Conservation (phyloP, 92 coral and sea anemone species). For the Pocillopora meandrina region DNA sequence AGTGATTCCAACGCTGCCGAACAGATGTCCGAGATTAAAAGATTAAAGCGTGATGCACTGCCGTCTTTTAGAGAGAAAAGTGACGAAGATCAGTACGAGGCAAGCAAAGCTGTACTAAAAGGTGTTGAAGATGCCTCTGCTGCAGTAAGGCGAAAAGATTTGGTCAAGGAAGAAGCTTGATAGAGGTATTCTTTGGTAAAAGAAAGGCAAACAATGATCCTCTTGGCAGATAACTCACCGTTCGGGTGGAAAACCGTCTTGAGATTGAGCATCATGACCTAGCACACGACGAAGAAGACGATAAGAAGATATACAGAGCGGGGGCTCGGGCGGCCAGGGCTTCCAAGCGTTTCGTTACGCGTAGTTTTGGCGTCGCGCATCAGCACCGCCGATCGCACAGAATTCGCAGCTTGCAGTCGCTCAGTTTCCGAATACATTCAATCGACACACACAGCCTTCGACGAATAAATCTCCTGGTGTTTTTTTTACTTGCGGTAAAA, state of each 20-base stretch:
- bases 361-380: neutral
- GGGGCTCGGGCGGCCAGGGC: no score
- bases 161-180: no score
- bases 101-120: neutral
- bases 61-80: conserved; percentile 2
- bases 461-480: conserved; percentile 36
- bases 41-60: neutral
- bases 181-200: no score
- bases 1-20: conserved; percentile 15
- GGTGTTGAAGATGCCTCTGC: neutral
- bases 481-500: no score
- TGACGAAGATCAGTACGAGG: conserved; percentile 13
- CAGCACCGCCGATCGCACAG: neutral
- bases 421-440: conserved; percentile 19
- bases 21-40: conserved; percentile 5
- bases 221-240: no score
- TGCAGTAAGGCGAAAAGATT: neutral
- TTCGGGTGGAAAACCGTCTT: no score
- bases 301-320: no score
- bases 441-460: neutral
- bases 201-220: neutral
- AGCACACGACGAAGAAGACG: conserved; percentile 25
- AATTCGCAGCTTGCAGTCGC: conserved; percentile 11
- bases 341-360: neutral
- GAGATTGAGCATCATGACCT: neutral